Base-by-base conservation (phyloP, 2,113 vertebrate species). In the Atrichornis clamosus region DNA sequence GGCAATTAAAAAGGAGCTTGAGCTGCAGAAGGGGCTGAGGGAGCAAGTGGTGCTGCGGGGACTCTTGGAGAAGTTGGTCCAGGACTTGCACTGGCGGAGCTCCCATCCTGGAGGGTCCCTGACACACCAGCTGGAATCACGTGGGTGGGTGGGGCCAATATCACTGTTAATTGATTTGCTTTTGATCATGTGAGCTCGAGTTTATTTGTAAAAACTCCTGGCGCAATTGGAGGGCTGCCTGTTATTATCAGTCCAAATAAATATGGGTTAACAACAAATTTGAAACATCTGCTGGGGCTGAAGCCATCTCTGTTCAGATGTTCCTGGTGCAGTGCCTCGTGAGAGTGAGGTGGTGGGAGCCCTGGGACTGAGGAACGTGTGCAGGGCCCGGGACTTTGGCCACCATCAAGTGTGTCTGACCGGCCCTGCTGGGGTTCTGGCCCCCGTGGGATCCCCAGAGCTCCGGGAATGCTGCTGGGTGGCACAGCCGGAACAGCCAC, bases 171-270 rank as follows among this genome's bases (percentile, higher is more conserved):
- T 92, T 21, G 23, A 92, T 92, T 87, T 49, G 37, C 73, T 84
- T 84, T 89, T 84, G 90, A 60, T 64, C 50, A 64, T 16, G 68
- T 3, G 83, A 72, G 90, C 72, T 39, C 1, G 55, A 74, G 83
- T 72, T 84, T 86, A n/a, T 19, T 75, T 83, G 85, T 78, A 79
- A 52, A 72, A 88, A 52, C 35, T 88, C 42, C 20, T 4, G 0
- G 68, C 60, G 46, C 28, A 9, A 72, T 3, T 86, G 88, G 76
- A 92, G 87, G 76, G 52, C 88, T 96, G 95, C 83, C 77, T 68
- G 87, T 49, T 83, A 85, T 88, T 86, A 94, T 90, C 92, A 93
- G 73, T 74, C 79, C 70, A 90, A 94, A 95, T 88, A 96, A 96
- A 96, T 81, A 90, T 0, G 68, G 93, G 72, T 93, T 92, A 95